Evolutionary conservation across 1,140 invertebrate genomes (phyloP).

Genomic region (Papilio polyxenes): DNA sequence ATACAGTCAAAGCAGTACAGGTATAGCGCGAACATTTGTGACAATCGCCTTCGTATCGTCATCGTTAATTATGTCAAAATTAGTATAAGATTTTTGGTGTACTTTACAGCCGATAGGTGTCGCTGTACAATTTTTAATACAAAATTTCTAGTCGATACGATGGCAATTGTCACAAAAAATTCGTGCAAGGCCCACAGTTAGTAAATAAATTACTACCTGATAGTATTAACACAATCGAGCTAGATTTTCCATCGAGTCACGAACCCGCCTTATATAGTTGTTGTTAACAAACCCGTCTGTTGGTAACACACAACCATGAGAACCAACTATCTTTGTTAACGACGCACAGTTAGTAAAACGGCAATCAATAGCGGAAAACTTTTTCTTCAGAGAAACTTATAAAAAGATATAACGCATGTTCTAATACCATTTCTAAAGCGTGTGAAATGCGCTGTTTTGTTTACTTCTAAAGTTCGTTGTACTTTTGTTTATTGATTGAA

Average conservation of each 20-base stretch:
- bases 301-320: conserved; percentile 24
- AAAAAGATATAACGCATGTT: neutral
- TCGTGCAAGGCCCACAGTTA: too few species aligned
- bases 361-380: conserved; percentile 34
- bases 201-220: neutral
- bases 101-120: too few species aligned
- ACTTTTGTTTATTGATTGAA: too few species aligned
- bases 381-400: conserved; percentile 30
- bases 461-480: neutral
- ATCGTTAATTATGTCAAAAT: too few species aligned
- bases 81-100: too few species aligned
- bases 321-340: conserved; percentile 32
- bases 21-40: too few species aligned
- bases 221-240: neutral
- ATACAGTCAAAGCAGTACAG: too few species aligned
- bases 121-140: neutral
- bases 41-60: too few species aligned
- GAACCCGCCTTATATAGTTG: conserved; percentile 23
- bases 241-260: conserved; percentile 8
- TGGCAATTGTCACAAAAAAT: too few species aligned
- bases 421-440: neutral
- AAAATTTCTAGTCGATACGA: too few species aligned
- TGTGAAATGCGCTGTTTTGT: neutral
- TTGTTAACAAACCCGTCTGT: conserved; percentile 27
- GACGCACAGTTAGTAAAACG: conserved; percentile 13